Evolutionary conservation across 37 sponge, comb jelly and placozoan species (phyloP).

Genomic region (Crambe crambe): DNA sequence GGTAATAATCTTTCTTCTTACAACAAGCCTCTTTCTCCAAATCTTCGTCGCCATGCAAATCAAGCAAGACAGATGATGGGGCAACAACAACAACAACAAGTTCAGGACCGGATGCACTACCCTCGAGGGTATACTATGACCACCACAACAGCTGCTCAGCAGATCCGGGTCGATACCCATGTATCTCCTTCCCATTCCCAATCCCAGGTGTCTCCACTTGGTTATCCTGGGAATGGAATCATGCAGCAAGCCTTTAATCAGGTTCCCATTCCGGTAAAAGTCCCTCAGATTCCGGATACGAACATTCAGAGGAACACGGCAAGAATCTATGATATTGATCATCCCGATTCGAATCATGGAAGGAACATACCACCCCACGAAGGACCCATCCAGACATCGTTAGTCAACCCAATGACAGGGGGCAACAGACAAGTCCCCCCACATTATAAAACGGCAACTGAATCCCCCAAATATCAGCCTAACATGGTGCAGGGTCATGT

Average conservation of each 20-base stretch:
- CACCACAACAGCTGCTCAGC: not conserved
- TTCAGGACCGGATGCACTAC: no score
- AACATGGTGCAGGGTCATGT: not conserved
- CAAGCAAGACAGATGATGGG: no score
- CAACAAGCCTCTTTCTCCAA: not conserved
- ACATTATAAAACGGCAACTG: not conserved
- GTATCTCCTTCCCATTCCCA: constrained; percentile 6
- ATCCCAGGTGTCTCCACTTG: not conserved
- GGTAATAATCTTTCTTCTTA: not conserved
- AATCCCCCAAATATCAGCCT: not conserved
- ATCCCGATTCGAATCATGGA: not conserved
- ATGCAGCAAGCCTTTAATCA: not conserved
- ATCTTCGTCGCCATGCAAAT: no score
- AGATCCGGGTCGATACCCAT: not conserved
- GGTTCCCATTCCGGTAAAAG: not conserved
- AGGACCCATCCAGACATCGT: not conserved
- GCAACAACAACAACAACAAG: no score
- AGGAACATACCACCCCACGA: not conserved
- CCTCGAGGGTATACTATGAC: not conserved
- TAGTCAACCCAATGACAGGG: no score
- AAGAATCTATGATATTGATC: not conserved
- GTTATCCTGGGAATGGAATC: not conserved
- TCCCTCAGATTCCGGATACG: not conserved
- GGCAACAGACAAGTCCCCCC: not conserved
- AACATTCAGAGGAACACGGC: not conserved